Conservation (phyloP, 2,113 vertebrate species). For the Himantopus leucocephalus region DNA sequence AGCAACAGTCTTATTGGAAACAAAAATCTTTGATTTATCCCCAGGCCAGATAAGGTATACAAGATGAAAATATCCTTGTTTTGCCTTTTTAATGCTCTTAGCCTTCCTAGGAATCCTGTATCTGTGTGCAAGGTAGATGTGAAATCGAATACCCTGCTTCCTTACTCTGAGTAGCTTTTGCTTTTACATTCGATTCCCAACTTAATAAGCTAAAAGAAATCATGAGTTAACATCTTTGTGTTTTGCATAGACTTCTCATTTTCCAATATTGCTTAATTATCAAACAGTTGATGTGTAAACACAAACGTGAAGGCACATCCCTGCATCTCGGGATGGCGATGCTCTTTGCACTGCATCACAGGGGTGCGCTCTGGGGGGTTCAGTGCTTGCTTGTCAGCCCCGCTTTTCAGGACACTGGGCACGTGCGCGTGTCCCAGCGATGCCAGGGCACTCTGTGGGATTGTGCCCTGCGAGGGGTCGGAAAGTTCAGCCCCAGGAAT, state of each 20-base stretch:
- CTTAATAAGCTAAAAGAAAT: neutral
- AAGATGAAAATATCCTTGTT: neutral
- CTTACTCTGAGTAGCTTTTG: neutral
- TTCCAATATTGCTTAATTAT: neutral
- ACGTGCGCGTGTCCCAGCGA: fast-evolving
- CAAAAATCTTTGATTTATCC: neutral
- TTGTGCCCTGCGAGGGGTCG: fast-evolving
- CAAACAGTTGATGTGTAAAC: neutral
- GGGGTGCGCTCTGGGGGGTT: neutral
- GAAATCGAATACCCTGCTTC: neutral
- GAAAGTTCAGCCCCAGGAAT: neutral
- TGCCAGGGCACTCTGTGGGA: neutral
- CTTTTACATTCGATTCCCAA: neutral
- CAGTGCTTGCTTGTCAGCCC: neutral
- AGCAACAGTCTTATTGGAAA: neutral
- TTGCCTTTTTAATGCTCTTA: neutral
- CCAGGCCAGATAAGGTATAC: neutral
- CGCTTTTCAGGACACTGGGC: neutral
- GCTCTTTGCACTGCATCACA: too few species aligned
- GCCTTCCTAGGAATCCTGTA: neutral
- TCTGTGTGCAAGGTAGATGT: neutral
- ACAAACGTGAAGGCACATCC: neutral
- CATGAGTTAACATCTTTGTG: neutral
- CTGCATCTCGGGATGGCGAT: fast-evolving
- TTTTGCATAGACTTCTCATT: neutral